Conservation (phyloP, 1,140 invertebrate species). For the Vanessa atalanta region DNA sequence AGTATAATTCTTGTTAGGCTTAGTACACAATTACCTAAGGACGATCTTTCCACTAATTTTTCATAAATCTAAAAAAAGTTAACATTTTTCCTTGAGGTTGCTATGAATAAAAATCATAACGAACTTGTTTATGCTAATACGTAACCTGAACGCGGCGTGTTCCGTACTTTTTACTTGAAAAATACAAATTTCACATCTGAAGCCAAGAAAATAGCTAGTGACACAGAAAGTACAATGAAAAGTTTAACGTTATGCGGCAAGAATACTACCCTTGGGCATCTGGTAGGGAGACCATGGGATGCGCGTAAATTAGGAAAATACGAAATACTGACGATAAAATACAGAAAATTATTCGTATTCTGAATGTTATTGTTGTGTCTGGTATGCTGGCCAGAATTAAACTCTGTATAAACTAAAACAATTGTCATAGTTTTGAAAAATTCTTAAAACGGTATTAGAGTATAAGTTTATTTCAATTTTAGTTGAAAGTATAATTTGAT, state of each 20-base stretch:
- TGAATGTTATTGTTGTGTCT: neutral
- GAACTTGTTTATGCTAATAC: slow-evolving; percentile 29
- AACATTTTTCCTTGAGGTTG: neutral
- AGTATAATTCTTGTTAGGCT: too few species aligned
- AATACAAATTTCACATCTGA: slow-evolving; percentile 40
- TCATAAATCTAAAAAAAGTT: too few species aligned
- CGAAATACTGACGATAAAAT: too few species aligned
- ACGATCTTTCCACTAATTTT: too few species aligned
- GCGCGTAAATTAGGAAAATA: slow-evolving; percentile 19
- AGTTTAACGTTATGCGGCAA: slow-evolving; percentile 46
- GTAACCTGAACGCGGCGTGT: slow-evolving; percentile 26
- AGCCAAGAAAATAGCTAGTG: slow-evolving; percentile 46
- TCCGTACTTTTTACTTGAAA: slow-evolving; percentile 25
- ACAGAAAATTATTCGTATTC: neutral
- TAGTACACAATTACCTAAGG: too few species aligned
- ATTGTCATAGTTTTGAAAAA: too few species aligned
- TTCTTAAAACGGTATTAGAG: too few species aligned
- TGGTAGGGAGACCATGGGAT: slow-evolving; percentile 9
- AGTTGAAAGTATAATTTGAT: too few species aligned
- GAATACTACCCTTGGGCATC: slow-evolving; percentile 38
- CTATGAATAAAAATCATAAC: slow-evolving; percentile 14
- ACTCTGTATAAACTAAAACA: too few species aligned
- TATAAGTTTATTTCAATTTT: too few species aligned
- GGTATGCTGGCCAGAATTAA: too few species aligned
- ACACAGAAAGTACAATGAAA: slow-evolving; percentile 52